Percentiles rank a stretch among this genome's conserved stretches.
Conservation (phyloP, 2,888 invertebrate genomes). For the Dasypolia templi region DNA sequence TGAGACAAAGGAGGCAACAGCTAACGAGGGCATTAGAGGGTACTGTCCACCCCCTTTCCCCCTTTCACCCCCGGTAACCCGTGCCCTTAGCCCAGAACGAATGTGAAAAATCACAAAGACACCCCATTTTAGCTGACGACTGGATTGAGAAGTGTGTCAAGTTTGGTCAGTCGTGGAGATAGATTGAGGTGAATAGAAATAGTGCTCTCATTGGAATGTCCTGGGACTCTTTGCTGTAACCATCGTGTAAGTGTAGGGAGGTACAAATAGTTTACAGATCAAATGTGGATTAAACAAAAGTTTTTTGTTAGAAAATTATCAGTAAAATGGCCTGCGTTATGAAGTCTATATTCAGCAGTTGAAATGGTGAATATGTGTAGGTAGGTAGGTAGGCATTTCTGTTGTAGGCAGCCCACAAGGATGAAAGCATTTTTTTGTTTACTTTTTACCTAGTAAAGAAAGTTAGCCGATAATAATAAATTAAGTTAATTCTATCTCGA, state of each 20-base stretch:
- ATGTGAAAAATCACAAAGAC: conserved; percentile 62
- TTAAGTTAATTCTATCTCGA: not conserved
- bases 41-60: conserved; percentile 35
- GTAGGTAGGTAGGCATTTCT: too few species aligned
- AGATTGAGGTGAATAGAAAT: conserved; percentile 35
- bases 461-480: not conserved
- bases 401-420: not conserved
- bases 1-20: conserved; percentile 63
- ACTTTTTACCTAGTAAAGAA: not conserved
- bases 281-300: not conserved
- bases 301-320: not conserved
- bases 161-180: conserved; percentile 42
- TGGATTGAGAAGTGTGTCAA: conserved; percentile 54
- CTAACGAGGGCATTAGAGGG: conserved; percentile 73
- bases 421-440: not conserved
- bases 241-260: not conserved
- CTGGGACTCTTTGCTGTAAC: not conserved
- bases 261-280: too few species aligned
- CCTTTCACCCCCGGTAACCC: conserved; percentile 1
- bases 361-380: not conserved
- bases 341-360: not conserved
- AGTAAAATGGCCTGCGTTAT: not conserved
- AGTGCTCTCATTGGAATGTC: not conserved
- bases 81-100: conserved; percentile 37
- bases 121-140: conserved; percentile 48